Conservation (phyloP, 2,113 vertebrate genomes). For the Anoplopoma fimbria region DNA sequence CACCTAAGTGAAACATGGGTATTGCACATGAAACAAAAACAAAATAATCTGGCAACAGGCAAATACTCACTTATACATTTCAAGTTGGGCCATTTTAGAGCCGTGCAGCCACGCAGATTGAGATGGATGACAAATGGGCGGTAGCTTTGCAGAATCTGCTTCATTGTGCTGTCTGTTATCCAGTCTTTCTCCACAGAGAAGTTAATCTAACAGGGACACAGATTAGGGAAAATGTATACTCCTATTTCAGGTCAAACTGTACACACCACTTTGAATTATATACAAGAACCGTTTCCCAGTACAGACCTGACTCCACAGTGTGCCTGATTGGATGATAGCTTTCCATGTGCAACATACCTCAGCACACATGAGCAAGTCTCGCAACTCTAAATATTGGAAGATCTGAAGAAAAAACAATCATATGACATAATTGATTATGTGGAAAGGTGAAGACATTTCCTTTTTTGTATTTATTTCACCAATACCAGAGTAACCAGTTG, state of each 20-base stretch:
- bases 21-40: neutral
- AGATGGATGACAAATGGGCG: conserved; percentile 72
- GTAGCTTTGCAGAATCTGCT: conserved; percentile 70
- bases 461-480: neutral
- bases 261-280: neutral
- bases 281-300: neutral
- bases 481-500: neutral
- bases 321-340: conserved; percentile 67
- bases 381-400: conserved; percentile 70
- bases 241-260: neutral
- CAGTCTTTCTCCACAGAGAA: conserved; percentile 72
- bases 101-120: conserved; percentile 73
- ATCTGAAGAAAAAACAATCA: conserved; percentile 62
- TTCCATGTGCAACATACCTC: conserved; percentile 77
- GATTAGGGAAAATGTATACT: neutral
- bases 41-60: neutral
- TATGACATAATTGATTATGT: neutral
- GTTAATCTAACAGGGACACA: conserved; percentile 71
- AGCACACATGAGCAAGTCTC: conserved; percentile 76
- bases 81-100: conserved; percentile 66
- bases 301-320: conserved; percentile 79
- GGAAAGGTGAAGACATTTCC: neutral
- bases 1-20: neutral
- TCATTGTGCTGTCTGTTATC: conserved; percentile 65
- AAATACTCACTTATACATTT: conserved; percentile 74